phyloP scores from a whole-genome alignment of 2,113 vertebrate species.

The Odontesthes bonariensis region DNA sequence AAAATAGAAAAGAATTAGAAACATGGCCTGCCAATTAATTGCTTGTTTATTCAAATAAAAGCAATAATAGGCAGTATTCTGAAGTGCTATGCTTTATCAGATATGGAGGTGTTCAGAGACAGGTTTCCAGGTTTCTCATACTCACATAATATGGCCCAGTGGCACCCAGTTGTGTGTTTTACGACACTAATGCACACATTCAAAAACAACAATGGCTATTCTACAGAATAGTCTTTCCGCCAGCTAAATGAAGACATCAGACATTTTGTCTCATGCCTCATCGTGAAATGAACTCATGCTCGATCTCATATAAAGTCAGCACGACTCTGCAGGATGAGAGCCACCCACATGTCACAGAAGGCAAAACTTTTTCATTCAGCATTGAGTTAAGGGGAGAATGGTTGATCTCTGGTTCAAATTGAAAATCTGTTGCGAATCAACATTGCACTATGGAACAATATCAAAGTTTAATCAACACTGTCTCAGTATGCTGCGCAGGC shows the following conservation, averaged over 20 bases:
- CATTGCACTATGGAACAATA: too few species aligned
- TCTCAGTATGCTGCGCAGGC: too few species aligned
- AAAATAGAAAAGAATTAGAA: constrained; percentile 67
- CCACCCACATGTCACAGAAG: not conserved
- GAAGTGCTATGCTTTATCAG: constrained; percentile 54
- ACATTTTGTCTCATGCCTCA: constrained; percentile 23
- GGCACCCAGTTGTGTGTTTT: constrained; percentile 7
- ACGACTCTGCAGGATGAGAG: not conserved
- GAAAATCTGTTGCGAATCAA: too few species aligned
- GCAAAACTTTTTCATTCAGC: too few species aligned
- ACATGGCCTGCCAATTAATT: constrained; percentile 76
- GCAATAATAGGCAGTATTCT: constrained; percentile 65
- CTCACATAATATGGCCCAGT: constrained; percentile 2
- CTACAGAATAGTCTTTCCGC: constrained; percentile 16
- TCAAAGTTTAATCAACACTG: too few species aligned
- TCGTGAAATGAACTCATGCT: not conserved
- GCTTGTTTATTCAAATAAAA: constrained; percentile 78
- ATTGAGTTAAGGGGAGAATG: too few species aligned
- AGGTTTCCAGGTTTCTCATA: constrained; percentile 18
- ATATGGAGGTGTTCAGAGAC: constrained; percentile 54
- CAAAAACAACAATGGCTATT: constrained; percentile 20
- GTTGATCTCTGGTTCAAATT: too few species aligned
- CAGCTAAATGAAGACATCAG: constrained; percentile 18
- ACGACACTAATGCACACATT: constrained; percentile 1
- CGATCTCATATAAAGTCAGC: constrained; percentile 8